Conservation (phyloP, 2,888 invertebrate genomes). For the Drosophila aldrichi region DNA sequence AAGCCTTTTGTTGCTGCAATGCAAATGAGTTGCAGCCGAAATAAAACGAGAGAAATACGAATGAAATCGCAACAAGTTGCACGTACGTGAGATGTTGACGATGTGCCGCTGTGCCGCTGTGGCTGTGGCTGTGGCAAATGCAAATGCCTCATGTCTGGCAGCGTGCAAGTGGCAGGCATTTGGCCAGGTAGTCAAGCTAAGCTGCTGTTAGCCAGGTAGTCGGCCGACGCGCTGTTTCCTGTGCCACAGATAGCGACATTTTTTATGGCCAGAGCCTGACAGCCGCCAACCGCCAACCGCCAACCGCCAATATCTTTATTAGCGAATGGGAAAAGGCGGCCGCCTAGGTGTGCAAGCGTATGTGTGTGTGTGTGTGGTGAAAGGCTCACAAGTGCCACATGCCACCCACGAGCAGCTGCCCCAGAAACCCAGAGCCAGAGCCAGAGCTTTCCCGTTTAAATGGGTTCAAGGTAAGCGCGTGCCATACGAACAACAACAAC, state of each 20-base stretch:
- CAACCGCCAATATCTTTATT: conserved; percentile 70
- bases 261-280: conserved; percentile 64
- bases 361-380: conserved; percentile 47
- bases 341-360: not conserved
- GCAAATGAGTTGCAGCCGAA: conserved; percentile 67
- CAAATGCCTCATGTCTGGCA: conserved; percentile 32
- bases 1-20: conserved; percentile 58
- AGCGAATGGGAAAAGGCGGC: conserved; percentile 54
- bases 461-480: conserved; percentile 62
- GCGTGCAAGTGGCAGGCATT: conserved; percentile 40
- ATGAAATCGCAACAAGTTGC: conserved; percentile 68
- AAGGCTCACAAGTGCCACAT: conserved; percentile 54
- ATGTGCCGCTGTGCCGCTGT: conserved; percentile 33
- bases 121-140: conserved; percentile 43
- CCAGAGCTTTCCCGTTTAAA: conserved; percentile 35
- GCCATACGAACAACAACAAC: conserved; percentile 4
- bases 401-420: conserved; percentile 72
- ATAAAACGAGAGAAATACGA: conserved; percentile 22
- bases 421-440: conserved; percentile 73
- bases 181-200: conserved; percentile 36
- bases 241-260: conserved; percentile 74
- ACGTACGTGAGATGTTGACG: conserved; percentile 56
- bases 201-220: conserved; percentile 25
- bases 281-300: conserved; percentile 32
- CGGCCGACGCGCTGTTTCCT: conserved; percentile 56